Conservation (phyloP, 2,797 vertebrate genomes). For the Gymnoscopelus microlampas region DNA sequence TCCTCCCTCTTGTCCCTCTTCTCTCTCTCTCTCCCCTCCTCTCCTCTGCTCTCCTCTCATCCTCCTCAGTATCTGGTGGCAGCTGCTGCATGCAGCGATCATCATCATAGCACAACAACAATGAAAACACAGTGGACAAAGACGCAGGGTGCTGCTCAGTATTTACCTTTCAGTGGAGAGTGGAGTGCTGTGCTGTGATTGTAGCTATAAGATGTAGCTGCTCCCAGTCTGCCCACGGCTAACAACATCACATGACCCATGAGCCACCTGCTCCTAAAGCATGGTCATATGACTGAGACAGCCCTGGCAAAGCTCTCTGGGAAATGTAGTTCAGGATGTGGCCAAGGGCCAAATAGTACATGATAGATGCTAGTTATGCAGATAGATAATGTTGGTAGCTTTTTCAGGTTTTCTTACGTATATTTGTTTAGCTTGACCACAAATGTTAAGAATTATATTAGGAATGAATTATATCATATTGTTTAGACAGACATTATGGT, state of each 20-base stretch:
- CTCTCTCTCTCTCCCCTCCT: slow-evolving; percentile 19
- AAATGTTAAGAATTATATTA: no score
- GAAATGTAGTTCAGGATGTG: slow-evolving; percentile 70
- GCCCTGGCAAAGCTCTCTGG: slow-evolving; percentile 62
- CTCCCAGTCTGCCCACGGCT: slow-evolving; percentile 64
- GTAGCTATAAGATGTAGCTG: slow-evolving; percentile 65
- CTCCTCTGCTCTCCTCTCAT: slow-evolving; percentile 19
- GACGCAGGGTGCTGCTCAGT: slow-evolving; percentile 53
- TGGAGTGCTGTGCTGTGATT: slow-evolving; percentile 70
- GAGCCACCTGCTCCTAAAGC: slow-evolving; percentile 70
- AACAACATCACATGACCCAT: slow-evolving; percentile 80
- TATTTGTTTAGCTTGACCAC: no score
- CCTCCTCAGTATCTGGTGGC: slow-evolving; percentile 4
- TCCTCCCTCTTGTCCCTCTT: slow-evolving; percentile 17
- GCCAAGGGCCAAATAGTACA: background rate
- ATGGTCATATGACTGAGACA: slow-evolving; percentile 74
- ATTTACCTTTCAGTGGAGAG: slow-evolving; percentile 75
- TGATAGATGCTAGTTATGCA: background rate
- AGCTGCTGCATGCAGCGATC: slow-evolving; percentile 29
- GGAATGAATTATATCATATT: no score
- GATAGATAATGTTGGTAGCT: no score
- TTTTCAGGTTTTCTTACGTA: no score
- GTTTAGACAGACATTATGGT: no score
- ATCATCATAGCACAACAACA: slow-evolving; percentile 23
- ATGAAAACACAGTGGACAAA: slow-evolving; percentile 46